Evolutionary conservation across 2,797 vertebrate genomes (phyloP), one percentile per base, ranked within the genome.

Genomic region (Leptoclinus maculatus): DNA sequence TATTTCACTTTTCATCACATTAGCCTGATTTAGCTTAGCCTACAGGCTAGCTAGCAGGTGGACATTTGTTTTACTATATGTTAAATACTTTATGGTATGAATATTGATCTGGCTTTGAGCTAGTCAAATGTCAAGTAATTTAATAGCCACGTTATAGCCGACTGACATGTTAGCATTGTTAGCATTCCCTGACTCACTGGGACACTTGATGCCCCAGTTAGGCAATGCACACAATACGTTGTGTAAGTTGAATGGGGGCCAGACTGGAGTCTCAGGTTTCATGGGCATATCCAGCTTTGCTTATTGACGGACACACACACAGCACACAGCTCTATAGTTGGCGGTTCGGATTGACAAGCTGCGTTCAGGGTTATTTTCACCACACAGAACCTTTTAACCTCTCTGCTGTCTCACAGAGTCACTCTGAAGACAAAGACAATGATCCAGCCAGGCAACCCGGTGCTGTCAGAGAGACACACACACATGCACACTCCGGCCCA

Each of bases 201-300:
- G 90, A 89, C 88, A 95, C 84, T 64, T 27, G 88, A 95, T 91
- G 86, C 88, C 74, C 47, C 68, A 59, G 81, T 75, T 66, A 71
- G 78, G 8, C 66, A 65, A 71, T 62, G 79, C 85, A 82, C 81
- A 85, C 83, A 86, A 80, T 82, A 84, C 83, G 70, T 86, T 70
- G 38, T 83, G 86, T 84, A 92, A 88, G 91, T 87, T 92, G 90
- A 91, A 91, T 88, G 77, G 80, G 84, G 78, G 78, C 71, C 36
- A 34, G 76, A 56, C 71, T 23, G 49, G 36, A 25, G 27, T 86
- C 88, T 94, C 86, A 29, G 71, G 84, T 94, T 90, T 90, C 92
- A 88, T n/a, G 67, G 83, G 29, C 59, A 62, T 54, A 78, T 63
- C n/a, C 13, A 53, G 53, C 76, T 58, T 81, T 72, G 54, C 66